Conservation (phyloP, 2,888 invertebrate species). For the Metellina segmentata region DNA sequence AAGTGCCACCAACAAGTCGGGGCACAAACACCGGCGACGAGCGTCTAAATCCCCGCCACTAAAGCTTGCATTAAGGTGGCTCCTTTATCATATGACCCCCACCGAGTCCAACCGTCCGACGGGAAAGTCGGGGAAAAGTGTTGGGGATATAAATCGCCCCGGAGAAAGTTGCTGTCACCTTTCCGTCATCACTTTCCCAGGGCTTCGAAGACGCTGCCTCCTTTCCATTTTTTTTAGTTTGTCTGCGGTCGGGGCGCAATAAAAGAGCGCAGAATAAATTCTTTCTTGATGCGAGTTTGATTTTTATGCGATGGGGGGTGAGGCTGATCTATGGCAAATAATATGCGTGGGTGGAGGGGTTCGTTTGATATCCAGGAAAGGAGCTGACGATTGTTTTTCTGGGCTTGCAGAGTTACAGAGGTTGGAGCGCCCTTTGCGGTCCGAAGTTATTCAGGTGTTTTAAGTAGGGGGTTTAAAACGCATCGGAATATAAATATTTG, state of each 20-base stretch:
- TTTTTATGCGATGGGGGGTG: conserved; percentile 26
- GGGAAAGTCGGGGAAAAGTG: conserved; percentile 40
- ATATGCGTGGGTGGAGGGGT: neutral
- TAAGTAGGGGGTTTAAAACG: too few relatives aligned
- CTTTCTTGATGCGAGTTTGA: conserved; percentile 53
- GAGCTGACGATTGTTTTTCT: conserved; percentile 1
- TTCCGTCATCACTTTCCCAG: conserved; percentile 62
- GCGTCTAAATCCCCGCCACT: conserved; percentile 42
- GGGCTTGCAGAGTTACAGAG: neutral
- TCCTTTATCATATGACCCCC: conserved; percentile 59
- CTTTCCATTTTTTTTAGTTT: neutral
- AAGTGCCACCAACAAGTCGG: neutral
- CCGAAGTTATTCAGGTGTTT: too few relatives aligned
- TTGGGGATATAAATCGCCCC: conserved; percentile 49
- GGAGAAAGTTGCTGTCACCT: conserved; percentile 59
- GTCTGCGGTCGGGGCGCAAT: conserved; percentile 29
- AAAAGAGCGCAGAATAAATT: conserved; percentile 59
- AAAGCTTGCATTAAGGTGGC: conserved; percentile 60
- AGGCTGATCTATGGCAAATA: conserved; percentile 38
- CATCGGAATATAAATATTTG: too few relatives aligned
- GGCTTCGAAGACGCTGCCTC: conserved; percentile 36
- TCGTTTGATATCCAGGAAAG: neutral
- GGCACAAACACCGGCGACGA: conserved; percentile 44
- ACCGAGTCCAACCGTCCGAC: conserved; percentile 21
- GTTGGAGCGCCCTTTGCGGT: too few relatives aligned